Evolutionary conservation across 1,140 invertebrate species (phyloP).

Genomic region (Doryteuthis pealeii): DNA sequence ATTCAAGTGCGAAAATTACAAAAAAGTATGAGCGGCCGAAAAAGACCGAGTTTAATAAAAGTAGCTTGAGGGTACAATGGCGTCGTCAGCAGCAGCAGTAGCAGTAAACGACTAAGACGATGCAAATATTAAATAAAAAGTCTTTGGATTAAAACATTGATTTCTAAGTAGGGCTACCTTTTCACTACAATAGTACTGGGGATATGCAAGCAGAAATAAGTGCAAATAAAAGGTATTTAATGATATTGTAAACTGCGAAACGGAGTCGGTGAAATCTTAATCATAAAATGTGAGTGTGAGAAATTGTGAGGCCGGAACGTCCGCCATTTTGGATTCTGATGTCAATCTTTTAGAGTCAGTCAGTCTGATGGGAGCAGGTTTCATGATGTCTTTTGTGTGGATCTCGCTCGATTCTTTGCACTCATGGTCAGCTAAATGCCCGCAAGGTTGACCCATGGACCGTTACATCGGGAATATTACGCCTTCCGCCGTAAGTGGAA

Average conservation of each 20-base stretch:
- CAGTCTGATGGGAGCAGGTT: constrained; percentile 51
- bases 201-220: too few relatives aligned
- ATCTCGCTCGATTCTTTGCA: constrained; percentile 44
- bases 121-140: too few relatives aligned
- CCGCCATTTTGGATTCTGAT: constrained; percentile 54
- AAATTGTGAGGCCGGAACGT: constrained; percentile 13
- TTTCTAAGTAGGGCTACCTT: not conserved
- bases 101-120: not conserved
- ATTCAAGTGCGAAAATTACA: not conserved
- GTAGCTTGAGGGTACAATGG: not conserved
- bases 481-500: constrained; percentile 20
- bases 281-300: not conserved
- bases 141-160: not conserved
- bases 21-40: not conserved
- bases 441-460: constrained; percentile 29
- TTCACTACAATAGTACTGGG: not conserved
- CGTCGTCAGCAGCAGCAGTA: not conserved
- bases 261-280: not conserved
- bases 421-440: constrained; percentile 50
- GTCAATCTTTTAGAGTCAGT: constrained; percentile 40
- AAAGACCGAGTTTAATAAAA: not conserved
- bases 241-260: not conserved
- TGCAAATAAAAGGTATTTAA: not conserved
- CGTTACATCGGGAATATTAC: constrained; percentile 27
- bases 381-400: constrained; percentile 59